Conservation (phyloP, 2,888 invertebrate genomes). For the Drosophila greeni region DNA sequence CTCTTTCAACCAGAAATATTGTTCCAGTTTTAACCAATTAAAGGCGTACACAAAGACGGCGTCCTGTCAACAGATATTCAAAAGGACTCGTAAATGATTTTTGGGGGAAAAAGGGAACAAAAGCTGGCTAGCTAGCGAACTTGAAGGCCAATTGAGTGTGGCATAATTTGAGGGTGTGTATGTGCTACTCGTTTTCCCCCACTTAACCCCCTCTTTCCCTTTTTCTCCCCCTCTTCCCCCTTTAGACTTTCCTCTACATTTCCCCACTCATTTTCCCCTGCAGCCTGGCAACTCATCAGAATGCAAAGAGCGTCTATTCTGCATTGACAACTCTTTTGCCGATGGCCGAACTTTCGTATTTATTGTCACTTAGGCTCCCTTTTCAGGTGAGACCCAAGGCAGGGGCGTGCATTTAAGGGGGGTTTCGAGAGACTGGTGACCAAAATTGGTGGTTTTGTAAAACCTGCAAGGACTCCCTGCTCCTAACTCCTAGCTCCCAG, state of each 20-base stretch:
- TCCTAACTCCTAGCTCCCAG: conserved; percentile 25
- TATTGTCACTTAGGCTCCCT: conserved; percentile 60
- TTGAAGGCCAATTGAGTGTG: conserved; percentile 60
- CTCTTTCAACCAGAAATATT: background rate
- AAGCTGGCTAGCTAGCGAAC: conserved; percentile 11
- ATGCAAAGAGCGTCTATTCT: conserved; percentile 35
- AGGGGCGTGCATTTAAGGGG: conserved; percentile 2
- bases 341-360: conserved; percentile 52
- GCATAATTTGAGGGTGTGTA: conserved; percentile 33
- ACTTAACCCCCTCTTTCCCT: background rate
- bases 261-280: conserved; percentile 5
- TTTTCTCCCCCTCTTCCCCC: too few relatives aligned
- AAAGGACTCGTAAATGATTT: conserved; percentile 8
- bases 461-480: conserved; percentile 50
- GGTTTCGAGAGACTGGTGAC: conserved; percentile 22
- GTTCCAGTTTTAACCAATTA: background rate
- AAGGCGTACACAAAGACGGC: background rate
- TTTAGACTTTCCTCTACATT: background rate
- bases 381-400: conserved; percentile 7
- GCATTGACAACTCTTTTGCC: conserved; percentile 40
- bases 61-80: conserved; percentile 5
- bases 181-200: background rate
- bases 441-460: conserved; percentile 71
- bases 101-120: conserved; percentile 12
- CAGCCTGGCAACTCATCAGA: conserved; percentile 27